Evolutionary conservation across 2,888 invertebrate genomes (phyloP), one percentile per base, ranked within the genome.

Genomic region (Diloba caeruleocephala): DNA sequence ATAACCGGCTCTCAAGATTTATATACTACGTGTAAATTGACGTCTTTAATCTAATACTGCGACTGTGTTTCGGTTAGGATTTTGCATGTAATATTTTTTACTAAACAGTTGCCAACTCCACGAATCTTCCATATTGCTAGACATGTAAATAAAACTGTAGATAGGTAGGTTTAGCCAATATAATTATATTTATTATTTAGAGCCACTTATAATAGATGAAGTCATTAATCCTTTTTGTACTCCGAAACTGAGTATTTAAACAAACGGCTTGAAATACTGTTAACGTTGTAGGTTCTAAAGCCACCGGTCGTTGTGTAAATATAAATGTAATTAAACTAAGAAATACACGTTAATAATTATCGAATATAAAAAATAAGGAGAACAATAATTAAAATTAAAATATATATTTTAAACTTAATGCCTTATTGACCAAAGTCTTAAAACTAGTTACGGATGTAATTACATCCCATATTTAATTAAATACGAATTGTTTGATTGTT

Each of bases 381-480:
- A 93, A 92, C 92, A 93, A 92, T 92, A 92, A 92, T 92, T 91
- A 92, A 92, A 91, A 83, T 86, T 80, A 81, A 86, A 87, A 85
- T 84, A 89, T 90, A 89, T 90, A 91, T 91, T 92, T 92, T 91
- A 90, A 92, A 92, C 91, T 92, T 93, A 92, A 92, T 92, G 93
- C 93, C 93, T 93, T 93, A 93, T 92, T 93, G 93, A 93, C 93
- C 93, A 93, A 93, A 92, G 92, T 92, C 92, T 92, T 90, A 91
- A 92, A 92, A 92, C 92, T 93, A 93, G 91, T 90, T 90, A 87
- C 81, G 88, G 90, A 87, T 89, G 77, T 84, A 80, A 80, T 88
- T 85, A 87, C 88, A 82, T 88, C 88, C 87, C 78, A 83, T 85
- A 84, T 87, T 82, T 87, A 71, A 71, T 71, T 74, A 73, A 81